Evolutionary conservation across 2,888 invertebrate species (phyloP).

Genomic region (Heteromurus nitidus): DNA sequence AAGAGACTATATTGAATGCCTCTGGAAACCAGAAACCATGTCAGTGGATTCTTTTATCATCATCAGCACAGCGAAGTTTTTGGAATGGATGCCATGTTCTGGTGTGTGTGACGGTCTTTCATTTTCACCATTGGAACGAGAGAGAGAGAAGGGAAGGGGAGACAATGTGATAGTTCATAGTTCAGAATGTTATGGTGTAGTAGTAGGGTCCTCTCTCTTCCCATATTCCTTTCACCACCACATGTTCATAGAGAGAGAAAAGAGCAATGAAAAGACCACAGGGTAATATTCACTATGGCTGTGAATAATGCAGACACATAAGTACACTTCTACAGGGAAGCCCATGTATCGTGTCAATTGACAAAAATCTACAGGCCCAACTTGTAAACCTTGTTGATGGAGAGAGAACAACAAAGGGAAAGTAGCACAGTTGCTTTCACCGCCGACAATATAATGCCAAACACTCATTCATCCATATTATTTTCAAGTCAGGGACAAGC

Average conservation of each 20-base stretch:
- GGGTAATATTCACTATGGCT: too few species aligned
- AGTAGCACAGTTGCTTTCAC: background rate
- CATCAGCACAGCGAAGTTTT: background rate
- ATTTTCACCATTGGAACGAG: background rate
- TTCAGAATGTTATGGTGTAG: conserved; percentile 2
- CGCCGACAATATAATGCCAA: conserved; percentile 9
- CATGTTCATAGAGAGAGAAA: background rate
- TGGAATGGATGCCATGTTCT: conserved; percentile 18
- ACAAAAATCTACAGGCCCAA: background rate
- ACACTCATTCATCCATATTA: conserved; percentile 48
- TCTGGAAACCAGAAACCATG: conserved; percentile 20
- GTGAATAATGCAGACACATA: too few species aligned
- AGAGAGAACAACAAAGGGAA: conserved; percentile 11
- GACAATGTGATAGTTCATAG: conserved; percentile 37
- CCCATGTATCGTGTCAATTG: background rate
- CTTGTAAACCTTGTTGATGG: background rate
- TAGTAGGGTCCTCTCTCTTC: too few species aligned
- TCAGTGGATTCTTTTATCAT: conserved; percentile 21
- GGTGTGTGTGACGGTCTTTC: conserved; percentile 6
- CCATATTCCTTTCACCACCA: background rate
- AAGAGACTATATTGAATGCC: background rate
- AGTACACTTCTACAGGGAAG: too few species aligned
- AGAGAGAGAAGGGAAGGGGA: conserved; percentile 2
- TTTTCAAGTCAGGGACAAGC: conserved; percentile 12
- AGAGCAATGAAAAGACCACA: too few species aligned